Evolutionary conservation across 2,113 vertebrate species (phyloP).

Genomic region (Talpa occidentalis): DNA sequence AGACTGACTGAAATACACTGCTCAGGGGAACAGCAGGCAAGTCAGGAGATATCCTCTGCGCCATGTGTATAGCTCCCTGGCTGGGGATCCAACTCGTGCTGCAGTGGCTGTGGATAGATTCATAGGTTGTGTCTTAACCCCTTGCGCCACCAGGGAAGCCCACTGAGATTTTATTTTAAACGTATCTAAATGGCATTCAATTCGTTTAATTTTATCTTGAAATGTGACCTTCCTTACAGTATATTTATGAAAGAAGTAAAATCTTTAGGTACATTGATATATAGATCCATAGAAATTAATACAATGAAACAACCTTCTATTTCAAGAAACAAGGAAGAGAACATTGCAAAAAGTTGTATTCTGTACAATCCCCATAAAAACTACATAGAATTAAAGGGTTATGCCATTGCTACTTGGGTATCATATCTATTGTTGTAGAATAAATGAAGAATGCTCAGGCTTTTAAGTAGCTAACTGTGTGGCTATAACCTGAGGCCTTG

Average conservation of each 20-base stretch:
- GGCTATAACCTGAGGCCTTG: too few relatives aligned
- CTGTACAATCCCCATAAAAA: neutral
- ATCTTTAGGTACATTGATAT: neutral
- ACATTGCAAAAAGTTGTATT: neutral
- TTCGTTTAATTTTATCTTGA: neutral
- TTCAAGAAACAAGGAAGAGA: neutral
- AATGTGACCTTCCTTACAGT: neutral
- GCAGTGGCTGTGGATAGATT: too few relatives aligned
- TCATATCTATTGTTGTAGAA: neutral
- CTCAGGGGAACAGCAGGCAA: too few relatives aligned
- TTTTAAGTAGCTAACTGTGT: too few relatives aligned
- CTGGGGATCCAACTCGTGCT: too few relatives aligned
- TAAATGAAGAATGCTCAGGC: too few relatives aligned
- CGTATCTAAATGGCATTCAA: neutral
- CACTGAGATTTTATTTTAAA: neutral
- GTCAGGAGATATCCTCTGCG: too few relatives aligned
- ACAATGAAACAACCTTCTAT: neutral
- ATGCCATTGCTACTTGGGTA: neutral
- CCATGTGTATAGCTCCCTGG: too few relatives aligned
- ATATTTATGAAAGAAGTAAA: neutral
- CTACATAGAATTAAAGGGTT: neutral
- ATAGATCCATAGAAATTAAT: neutral
- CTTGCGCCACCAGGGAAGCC: too few relatives aligned
- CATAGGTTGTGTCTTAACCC: too few relatives aligned
- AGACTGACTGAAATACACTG: too few relatives aligned